These are phyloP conservation scores for Pardalotus punctatus DNA, from an alignment of 2,113 vertebrate genomes.

Conservation along the genomic window DNA sequence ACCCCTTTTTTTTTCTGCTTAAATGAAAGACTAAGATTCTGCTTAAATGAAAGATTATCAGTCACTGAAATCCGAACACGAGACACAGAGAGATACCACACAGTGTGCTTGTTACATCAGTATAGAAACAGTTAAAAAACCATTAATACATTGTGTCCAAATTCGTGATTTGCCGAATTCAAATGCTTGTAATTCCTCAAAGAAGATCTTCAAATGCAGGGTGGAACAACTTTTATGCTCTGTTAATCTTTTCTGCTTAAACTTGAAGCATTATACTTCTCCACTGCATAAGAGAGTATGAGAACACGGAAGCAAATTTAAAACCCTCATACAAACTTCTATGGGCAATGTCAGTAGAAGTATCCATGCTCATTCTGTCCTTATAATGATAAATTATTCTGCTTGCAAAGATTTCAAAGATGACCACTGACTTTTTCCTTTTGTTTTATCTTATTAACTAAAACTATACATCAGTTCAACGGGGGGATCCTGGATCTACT, in stretches of 20 bases:
- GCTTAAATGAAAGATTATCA: neutral
- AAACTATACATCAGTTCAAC: neutral
- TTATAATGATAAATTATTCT: neutral
- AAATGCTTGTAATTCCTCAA: neutral
- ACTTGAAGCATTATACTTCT: neutral
- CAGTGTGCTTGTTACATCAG: neutral
- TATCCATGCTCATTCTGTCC: neutral
- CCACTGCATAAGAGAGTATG: accelerated
- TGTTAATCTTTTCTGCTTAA: neutral
- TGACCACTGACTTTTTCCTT: neutral
- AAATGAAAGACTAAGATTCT: neutral
- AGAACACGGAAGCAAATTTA: neutral
- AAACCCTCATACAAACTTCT: neutral
- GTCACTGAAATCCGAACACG: neutral
- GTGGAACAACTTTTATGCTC: neutral
- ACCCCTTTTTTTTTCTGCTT: neutral
- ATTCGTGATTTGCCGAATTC: neutral
- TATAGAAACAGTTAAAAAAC: neutral
- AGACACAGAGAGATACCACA: neutral
- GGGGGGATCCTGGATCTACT: neutral
- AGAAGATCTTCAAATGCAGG: neutral
- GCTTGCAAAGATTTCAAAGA: neutral
- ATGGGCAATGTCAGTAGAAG: neutral
- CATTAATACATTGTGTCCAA: neutral
- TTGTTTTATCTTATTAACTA: neutral